phyloP scores from a whole-genome alignment of 2,888 invertebrate species.

The Xylota segnis region DNA sequence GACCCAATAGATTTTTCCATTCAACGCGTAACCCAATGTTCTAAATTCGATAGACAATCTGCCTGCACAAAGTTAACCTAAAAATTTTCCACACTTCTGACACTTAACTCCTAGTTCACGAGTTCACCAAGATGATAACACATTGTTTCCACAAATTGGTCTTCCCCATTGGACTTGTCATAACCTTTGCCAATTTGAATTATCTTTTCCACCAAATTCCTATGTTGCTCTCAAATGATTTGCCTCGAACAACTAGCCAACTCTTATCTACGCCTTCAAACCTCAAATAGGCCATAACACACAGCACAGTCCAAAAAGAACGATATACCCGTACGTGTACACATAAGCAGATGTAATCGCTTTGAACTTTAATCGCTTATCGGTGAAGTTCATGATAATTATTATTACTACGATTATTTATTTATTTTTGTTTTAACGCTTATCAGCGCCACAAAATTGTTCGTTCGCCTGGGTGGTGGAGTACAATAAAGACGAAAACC shows the following conservation, averaged over 20 bases:
- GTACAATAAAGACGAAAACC: not conserved
- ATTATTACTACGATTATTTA: conserved; percentile 18
- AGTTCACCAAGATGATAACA: not conserved
- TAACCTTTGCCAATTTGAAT: not conserved
- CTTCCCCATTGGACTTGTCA: not conserved
- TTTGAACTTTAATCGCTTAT: conserved; percentile 69
- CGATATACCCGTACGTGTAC: not conserved
- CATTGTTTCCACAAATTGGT: not conserved
- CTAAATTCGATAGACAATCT: too few relatives aligned
- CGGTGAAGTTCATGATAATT: conserved; percentile 69
- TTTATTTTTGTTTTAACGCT: conserved; percentile 20
- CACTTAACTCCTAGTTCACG: not conserved
- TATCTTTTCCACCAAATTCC: not conserved
- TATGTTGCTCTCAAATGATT: not conserved
- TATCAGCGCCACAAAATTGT: conserved; percentile 30
- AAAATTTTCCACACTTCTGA: not conserved
- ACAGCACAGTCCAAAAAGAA: not conserved
- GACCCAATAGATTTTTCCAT: too few relatives aligned
- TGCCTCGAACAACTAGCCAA: not conserved
- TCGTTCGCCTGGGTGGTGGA: conserved; percentile 6
- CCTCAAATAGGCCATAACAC: not conserved
- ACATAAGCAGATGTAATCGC: conserved; percentile 36
- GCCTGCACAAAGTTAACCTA: not conserved
- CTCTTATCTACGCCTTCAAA: not conserved
- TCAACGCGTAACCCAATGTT: too few relatives aligned